phyloP scores from a whole-genome alignment of 2,888 invertebrate genomes.

The Isoperla grammatica region DNA sequence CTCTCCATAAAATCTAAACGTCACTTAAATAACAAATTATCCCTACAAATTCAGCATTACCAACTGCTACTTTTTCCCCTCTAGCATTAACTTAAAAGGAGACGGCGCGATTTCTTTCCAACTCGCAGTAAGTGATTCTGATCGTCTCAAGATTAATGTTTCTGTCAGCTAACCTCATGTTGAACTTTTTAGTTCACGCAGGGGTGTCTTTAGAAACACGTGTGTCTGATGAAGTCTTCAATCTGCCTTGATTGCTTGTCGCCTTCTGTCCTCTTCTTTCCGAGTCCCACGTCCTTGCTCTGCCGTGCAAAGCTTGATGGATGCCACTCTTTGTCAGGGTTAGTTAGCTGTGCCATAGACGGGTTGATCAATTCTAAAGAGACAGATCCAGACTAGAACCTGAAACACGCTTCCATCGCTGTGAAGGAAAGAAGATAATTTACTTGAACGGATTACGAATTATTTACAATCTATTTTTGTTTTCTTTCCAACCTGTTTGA shows the following conservation, averaged over 20 bases:
- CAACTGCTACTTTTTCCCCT: neutral
- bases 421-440: no score
- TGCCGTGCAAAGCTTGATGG: slow-evolving; percentile 4
- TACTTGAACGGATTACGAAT: no score
- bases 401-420: no score
- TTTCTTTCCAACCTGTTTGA: no score
- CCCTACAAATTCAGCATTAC: no score
- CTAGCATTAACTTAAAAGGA: neutral
- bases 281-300: neutral
- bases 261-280: neutral
- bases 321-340: slow-evolving; percentile 13
- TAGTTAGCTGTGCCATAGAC: slow-evolving; percentile 8
- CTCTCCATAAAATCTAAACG: no score
- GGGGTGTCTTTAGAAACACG: slow-evolving; percentile 5
- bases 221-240: slow-evolving; percentile 16
- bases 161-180: slow-evolving; percentile 5
- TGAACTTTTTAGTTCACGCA: neutral
- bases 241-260: slow-evolving; percentile 11
- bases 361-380: slow-evolving; percentile 12
- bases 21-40: no score
- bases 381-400: no score
- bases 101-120: neutral
- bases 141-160: neutral
- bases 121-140: neutral
- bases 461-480: no score